These are phyloP conservation scores for Eucriotettix oculatus DNA, from an alignment of 2,888 invertebrate genomes.

Conservation along the genomic window DNA sequence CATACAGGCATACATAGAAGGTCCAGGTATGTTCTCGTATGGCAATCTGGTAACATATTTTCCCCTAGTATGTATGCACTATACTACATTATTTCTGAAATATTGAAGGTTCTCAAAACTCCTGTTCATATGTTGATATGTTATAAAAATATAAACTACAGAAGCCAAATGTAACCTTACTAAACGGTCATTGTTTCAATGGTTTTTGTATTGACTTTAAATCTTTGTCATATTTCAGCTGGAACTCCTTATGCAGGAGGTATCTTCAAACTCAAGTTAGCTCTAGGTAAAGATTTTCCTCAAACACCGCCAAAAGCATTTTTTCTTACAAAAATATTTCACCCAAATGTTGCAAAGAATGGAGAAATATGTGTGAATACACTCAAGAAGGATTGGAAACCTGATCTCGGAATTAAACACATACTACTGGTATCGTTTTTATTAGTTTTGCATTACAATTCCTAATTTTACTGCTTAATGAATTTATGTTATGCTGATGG, in stretches of 20 bases:
- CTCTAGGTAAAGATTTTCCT: constrained; percentile 84
- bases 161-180: too few species aligned
- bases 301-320: constrained; percentile 79
- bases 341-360: constrained; percentile 85
- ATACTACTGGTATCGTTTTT: constrained; percentile 53
- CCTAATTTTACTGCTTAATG: neutral
- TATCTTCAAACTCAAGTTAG: constrained; percentile 74
- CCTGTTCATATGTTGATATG: too few species aligned
- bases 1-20: constrained; percentile 81
- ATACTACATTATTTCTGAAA: too few species aligned
- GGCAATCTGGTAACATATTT: too few species aligned
- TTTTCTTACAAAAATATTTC: constrained; percentile 92
- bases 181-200: neutral
- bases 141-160: too few species aligned
- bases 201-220: neutral
- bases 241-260: constrained; percentile 87
- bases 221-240: constrained; percentile 31
- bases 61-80: too few species aligned
- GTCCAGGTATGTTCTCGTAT: constrained; percentile 43
- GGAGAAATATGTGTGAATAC: constrained; percentile 97
- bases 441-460: neutral
- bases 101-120: too few species aligned
- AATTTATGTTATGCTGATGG: neutral
- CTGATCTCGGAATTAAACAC: constrained; percentile 88
- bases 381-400: constrained; percentile 90